Evolutionary conservation across 2,888 invertebrate genomes (phyloP).

Genomic region (Argynnis bischoffii): DNA sequence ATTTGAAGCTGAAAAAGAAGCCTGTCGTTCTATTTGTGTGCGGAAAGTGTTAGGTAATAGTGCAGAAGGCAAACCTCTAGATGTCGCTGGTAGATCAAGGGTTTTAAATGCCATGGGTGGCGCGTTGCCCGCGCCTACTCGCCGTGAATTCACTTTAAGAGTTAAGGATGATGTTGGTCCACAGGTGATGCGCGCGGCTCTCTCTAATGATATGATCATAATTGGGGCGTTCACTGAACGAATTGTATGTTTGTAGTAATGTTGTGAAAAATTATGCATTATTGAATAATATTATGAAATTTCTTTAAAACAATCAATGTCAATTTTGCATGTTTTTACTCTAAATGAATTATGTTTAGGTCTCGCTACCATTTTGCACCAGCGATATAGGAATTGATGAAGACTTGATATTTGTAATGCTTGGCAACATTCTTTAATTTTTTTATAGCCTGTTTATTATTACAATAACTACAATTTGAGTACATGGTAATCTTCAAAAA

Average conservation of each 20-base stretch:
- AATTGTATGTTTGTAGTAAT: constrained; percentile 68
- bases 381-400: constrained; percentile 4
- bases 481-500: neutral
- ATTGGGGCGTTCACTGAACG: constrained; percentile 74
- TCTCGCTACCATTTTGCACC: neutral
- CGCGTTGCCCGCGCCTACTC: constrained; percentile 57
- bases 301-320: too few species aligned
- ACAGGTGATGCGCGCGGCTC: constrained; percentile 71
- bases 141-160: constrained; percentile 69
- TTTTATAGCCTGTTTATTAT: neutral
- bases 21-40: constrained; percentile 57
- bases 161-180: constrained; percentile 65
- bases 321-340: too few species aligned
- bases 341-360: too few species aligned
- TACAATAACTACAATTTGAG: neutral
- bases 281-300: neutral
- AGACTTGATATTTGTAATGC: too few species aligned
- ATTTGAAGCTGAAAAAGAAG: constrained; percentile 67
- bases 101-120: constrained; percentile 62
- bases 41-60: constrained; percentile 61
- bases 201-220: constrained; percentile 67
- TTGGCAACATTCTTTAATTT: too few species aligned
- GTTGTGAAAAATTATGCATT: too few species aligned
- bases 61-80: constrained; percentile 60
- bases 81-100: constrained; percentile 60